A percentile compares a stretch with the other conserved stretches of the same genome.
These are phyloP conservation scores for Megaceryle maxima DNA, from an alignment of 2,113 vertebrate species.

Conservation along the genomic window DNA sequence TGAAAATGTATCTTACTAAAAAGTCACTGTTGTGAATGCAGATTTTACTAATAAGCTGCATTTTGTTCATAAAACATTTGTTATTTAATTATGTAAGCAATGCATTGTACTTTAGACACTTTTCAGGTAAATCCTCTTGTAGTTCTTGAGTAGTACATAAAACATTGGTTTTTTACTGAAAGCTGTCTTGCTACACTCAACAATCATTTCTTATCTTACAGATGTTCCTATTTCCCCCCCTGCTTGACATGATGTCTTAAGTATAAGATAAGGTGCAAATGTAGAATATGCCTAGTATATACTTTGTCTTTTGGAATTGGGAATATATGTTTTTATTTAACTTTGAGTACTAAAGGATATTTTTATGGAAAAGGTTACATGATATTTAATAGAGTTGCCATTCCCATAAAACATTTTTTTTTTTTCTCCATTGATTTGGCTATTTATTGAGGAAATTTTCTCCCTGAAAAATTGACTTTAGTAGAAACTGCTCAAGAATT, in stretches of 20 bases:
- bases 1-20: not conserved
- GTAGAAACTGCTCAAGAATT: not conserved
- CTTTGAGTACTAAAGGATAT: not conserved
- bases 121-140: not conserved
- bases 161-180: not conserved
- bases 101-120: not conserved
- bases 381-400: not conserved
- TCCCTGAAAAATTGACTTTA: not conserved
- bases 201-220: not conserved
- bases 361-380: not conserved
- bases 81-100: not conserved
- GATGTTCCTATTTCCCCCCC: not conserved
- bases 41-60: not conserved
- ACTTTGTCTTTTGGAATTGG: not conserved
- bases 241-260: not conserved
- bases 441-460: not conserved
- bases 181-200: not conserved
- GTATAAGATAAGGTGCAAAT: not conserved
- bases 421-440: not conserved
- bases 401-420: not conserved
- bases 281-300: not conserved
- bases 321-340: not conserved
- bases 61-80: not conserved
- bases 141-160: not conserved
- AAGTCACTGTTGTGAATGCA: not conserved